Percentiles rank a stretch among this genome's conserved stretches.
These are phyloP conservation scores for Danio albolineatus DNA, from an alignment of 2,797 vertebrate species.

Conservation along the genomic window DNA sequence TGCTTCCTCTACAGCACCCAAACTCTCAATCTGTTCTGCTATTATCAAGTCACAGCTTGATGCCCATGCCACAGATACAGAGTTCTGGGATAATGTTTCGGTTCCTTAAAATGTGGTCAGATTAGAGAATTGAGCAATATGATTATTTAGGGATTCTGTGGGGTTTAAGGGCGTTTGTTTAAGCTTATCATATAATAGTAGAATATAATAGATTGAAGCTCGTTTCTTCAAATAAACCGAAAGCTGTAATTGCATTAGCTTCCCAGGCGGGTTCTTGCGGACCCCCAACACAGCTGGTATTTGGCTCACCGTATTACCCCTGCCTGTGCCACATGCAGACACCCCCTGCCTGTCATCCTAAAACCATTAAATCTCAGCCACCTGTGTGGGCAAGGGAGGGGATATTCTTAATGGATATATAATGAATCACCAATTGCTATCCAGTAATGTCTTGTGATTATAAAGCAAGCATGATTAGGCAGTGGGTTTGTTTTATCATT, in stretches of 20 bases:
- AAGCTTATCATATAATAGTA: neutral
- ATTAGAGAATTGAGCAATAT: neutral
- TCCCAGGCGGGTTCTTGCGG: constrained; percentile 22
- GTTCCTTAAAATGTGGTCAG: constrained; percentile 8
- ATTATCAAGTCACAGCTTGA: constrained; percentile 19
- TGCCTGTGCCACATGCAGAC: constrained; percentile 18
- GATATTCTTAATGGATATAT: neutral
- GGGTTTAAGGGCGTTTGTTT: neutral
- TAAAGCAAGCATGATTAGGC: too few relatives aligned
- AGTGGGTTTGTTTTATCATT: neutral
- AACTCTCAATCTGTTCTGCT: constrained; percentile 30
- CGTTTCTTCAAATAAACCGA: constrained; percentile 18
- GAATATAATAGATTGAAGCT: neutral
- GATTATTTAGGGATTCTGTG: constrained; percentile 15
- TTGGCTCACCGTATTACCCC: constrained; percentile 19
- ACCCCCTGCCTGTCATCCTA: constrained; percentile 19
- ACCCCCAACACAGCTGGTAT: constrained; percentile 21
- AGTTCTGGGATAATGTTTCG: neutral
- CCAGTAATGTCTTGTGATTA: neutral
- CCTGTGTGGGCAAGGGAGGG: constrained; percentile 2
- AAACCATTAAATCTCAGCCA: constrained; percentile 13
- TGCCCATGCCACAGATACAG: constrained; percentile 17
- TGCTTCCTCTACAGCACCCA: constrained; percentile 20
- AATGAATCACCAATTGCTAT: neutral
- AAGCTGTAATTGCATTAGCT: constrained; percentile 11